Conservation (phyloP, 2,113 vertebrate species). For the Rhea americana region DNA sequence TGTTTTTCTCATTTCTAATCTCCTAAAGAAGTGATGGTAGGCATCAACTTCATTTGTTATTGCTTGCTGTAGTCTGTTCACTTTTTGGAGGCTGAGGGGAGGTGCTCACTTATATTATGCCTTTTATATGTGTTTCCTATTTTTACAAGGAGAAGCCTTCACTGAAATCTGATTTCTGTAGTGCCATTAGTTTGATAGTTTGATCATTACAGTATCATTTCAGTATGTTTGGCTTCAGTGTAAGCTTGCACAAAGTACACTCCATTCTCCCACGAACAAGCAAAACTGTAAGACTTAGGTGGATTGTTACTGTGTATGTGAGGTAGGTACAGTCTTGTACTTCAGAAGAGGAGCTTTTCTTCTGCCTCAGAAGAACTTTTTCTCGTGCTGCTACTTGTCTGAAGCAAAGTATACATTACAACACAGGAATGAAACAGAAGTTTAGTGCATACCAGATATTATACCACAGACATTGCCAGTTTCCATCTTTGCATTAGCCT, state of each 20-base stretch:
- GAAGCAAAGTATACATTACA: background rate
- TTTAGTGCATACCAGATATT: background rate
- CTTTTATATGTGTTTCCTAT: conserved; percentile 11
- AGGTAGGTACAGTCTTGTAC: background rate
- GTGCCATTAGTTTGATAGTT: background rate
- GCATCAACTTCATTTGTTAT: background rate
- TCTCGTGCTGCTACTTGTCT: background rate
- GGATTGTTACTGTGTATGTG: background rate
- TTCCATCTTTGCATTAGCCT: background rate
- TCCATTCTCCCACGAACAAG: background rate
- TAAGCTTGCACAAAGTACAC: background rate
- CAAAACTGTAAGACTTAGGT: background rate
- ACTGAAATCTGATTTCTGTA: background rate
- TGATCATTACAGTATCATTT: conserved; percentile 14
- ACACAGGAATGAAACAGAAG: background rate
- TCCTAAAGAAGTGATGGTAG: background rate
- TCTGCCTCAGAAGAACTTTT: background rate
- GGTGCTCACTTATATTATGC: background rate
- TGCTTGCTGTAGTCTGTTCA: background rate
- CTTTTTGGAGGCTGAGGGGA: background rate
- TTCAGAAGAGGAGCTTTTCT: background rate
- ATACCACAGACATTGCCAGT: background rate
- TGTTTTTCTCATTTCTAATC: background rate
- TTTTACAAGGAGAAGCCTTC: conserved; percentile 35
- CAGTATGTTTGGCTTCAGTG: conserved; percentile 2